Percentiles rank a stretch among this genome's conserved stretches.
Evolutionary conservation across 2,113 vertebrate genomes (phyloP).

Genomic region (Buteo buteo): DNA sequence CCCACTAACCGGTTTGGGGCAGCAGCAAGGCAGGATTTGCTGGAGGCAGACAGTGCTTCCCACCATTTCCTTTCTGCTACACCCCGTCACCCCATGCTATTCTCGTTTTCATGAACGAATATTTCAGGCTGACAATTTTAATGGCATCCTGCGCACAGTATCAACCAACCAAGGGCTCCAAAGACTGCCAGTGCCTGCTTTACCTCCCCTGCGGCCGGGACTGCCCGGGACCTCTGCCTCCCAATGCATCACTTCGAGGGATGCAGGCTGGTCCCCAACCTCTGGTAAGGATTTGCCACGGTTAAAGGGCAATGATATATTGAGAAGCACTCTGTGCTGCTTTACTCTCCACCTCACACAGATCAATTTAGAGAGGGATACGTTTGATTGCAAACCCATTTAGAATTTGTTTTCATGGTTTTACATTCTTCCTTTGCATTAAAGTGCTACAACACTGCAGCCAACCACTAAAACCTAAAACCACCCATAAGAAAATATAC

Average conservation of each 20-base stretch:
- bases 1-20: fast-evolving
- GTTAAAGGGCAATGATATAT: not conserved
- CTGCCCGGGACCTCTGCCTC: not conserved
- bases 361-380: not conserved
- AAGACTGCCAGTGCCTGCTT: not conserved
- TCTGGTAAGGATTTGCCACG: fast-evolving
- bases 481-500: not conserved
- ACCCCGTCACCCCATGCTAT: not conserved
- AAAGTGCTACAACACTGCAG: not conserved
- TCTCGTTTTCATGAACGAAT: not conserved
- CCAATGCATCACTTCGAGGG: not conserved
- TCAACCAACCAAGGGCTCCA: not conserved
- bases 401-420: not conserved
- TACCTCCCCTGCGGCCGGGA: not conserved
- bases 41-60: not conserved
- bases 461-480: conserved; percentile 5
- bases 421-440: not conserved
- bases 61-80: not conserved
- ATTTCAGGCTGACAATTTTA: not conserved
- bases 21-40: not conserved
- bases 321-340: not conserved
- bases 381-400: not conserved
- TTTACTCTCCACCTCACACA: not conserved
- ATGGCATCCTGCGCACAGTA: not conserved
- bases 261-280: not conserved